A percentile compares a stretch with the other conserved stretches of the same genome.
Conservation (phyloP, 2,113 vertebrate species). For the Catharus bicknelli region DNA sequence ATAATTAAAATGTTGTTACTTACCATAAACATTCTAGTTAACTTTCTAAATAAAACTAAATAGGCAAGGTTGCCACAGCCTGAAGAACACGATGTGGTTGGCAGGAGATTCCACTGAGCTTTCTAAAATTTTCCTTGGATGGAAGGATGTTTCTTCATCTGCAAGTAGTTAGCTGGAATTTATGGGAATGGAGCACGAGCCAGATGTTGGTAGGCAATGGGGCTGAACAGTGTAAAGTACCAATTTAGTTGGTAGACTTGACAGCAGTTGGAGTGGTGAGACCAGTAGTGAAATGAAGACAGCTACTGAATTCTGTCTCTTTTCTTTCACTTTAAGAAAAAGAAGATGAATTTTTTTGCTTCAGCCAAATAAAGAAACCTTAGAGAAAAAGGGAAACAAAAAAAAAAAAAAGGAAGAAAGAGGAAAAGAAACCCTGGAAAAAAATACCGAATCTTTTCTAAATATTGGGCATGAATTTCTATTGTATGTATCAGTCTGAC, state of each 20-base stretch:
- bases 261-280: constrained; percentile 22
- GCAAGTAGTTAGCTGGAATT: constrained; percentile 57
- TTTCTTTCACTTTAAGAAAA: constrained; percentile 21
- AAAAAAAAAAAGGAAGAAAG: too few relatives aligned
- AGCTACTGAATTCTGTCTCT: background rate
- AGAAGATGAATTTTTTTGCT: background rate
- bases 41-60: constrained; percentile 45
- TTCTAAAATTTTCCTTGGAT: constrained; percentile 65
- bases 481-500: background rate
- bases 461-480: background rate
- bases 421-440: background rate
- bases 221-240: constrained; percentile 43
- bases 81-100: constrained; percentile 20
- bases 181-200: constrained; percentile 48
- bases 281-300: constrained; percentile 32
- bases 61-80: constrained; percentile 35
- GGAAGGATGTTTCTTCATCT: constrained; percentile 61
- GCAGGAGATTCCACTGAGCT: constrained; percentile 48
- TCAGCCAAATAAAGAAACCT: background rate
- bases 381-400: background rate
- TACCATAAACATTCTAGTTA: constrained; percentile 37
- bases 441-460: background rate
- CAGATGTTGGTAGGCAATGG: constrained; percentile 61
- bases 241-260: constrained; percentile 53
- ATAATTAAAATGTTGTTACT: constrained; percentile 52